A percentile compares a stretch with the other conserved stretches of the same genome.
Conservation (phyloP, 2,888 invertebrate species). For the Unio pictorum region DNA sequence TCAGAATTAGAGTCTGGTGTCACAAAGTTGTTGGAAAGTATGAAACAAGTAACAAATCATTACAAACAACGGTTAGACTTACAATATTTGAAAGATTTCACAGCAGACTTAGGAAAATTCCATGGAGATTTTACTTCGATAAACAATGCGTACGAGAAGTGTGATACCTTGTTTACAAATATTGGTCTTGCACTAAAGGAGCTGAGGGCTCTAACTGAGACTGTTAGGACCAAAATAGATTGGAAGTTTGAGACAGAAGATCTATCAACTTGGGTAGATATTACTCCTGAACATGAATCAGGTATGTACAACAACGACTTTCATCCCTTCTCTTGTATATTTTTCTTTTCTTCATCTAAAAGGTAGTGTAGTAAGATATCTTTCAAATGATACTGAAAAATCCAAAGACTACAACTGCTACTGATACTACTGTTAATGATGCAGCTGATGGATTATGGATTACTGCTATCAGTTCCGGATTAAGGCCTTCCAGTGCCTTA, state of each 20-base stretch:
- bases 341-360: no score
- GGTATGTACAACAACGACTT: slow-evolving; percentile 13
- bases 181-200: slow-evolving; percentile 43
- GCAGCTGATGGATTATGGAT: no score
- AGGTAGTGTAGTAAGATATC: background rate
- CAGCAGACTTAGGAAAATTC: slow-evolving; percentile 40
- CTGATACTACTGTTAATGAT: no score
- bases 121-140: slow-evolving; percentile 41
- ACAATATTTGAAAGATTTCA: slow-evolving; percentile 41
- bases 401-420: no score
- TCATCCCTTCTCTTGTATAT: no score
- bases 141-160: slow-evolving; percentile 37
- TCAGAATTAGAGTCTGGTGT: slow-evolving; percentile 29
- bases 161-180: slow-evolving; percentile 26
- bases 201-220: slow-evolving; percentile 32
- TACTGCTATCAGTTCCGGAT: no score
- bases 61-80: slow-evolving; percentile 29
- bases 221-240: slow-evolving; percentile 34
- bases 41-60: slow-evolving; percentile 34
- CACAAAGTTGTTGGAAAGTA: slow-evolving; percentile 27
- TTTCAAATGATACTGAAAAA: background rate
- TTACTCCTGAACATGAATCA: slow-evolving; percentile 31
- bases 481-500: no score
- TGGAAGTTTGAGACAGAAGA: slow-evolving; percentile 47
- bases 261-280: slow-evolving; percentile 43